A percentile compares a stretch with the other conserved stretches of the same genome.
Evolutionary conservation across 2,888 invertebrate species (phyloP).

Genomic region (Meandrusa payeni): DNA sequence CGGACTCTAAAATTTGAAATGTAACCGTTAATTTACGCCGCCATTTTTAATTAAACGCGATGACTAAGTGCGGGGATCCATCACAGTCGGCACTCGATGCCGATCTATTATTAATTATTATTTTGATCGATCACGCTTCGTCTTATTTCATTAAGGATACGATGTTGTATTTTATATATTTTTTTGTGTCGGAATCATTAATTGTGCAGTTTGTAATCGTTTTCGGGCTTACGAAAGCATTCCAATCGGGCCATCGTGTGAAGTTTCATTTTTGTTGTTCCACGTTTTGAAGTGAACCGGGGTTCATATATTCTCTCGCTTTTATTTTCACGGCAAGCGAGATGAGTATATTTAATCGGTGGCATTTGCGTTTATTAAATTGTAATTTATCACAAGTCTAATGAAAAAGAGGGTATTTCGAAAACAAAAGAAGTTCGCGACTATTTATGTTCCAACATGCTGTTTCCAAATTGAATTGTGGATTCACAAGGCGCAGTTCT

Average conservation of each 20-base stretch:
- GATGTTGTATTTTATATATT: slow-evolving; percentile 56
- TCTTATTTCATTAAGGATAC: slow-evolving; percentile 72
- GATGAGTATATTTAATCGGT: too few relatives aligned
- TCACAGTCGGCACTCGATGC: slow-evolving; percentile 61
- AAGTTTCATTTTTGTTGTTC: slow-evolving; percentile 12
- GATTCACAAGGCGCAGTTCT: too few relatives aligned
- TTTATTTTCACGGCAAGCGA: too few relatives aligned
- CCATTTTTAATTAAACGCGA: slow-evolving; percentile 78
- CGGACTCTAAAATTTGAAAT: slow-evolving; percentile 54
- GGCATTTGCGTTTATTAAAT: too few relatives aligned
- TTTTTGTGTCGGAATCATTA: slow-evolving; percentile 55
- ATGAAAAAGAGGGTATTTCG: too few relatives aligned
- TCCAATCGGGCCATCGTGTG: neutral
- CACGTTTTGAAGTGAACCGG: neutral
- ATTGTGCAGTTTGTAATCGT: slow-evolving; percentile 50
- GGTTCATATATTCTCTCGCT: too few relatives aligned
- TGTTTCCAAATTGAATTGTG: too few relatives aligned
- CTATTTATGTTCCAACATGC: too few relatives aligned
- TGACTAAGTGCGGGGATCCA: slow-evolving; percentile 75
- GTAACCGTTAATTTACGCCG: slow-evolving; percentile 69
- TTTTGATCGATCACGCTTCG: slow-evolving; percentile 75
- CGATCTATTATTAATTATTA: slow-evolving; percentile 78
- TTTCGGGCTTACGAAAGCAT: slow-evolving; percentile 23
- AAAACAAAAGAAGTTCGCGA: too few relatives aligned
- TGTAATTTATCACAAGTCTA: too few relatives aligned